Conservation (phyloP, 2,797 vertebrate species). For the Sebastiscus albofasciatus region DNA sequence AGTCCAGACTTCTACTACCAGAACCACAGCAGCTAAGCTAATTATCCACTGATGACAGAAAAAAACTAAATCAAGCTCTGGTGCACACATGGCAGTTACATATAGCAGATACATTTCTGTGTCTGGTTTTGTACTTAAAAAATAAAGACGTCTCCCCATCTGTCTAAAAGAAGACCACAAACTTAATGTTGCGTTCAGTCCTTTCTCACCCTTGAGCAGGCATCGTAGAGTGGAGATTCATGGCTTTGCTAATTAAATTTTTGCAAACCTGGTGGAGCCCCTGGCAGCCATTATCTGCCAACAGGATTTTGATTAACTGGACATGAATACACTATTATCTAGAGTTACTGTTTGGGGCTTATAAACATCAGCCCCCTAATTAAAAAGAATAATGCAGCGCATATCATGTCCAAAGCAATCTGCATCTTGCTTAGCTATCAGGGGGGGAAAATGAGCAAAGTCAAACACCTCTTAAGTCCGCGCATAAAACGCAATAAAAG, state of each 20-base stretch:
- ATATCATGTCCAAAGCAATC: constrained; percentile 70
- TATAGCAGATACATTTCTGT: background rate
- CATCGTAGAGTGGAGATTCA: constrained; percentile 78
- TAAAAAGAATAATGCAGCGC: constrained; percentile 80
- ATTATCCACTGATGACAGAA: constrained; percentile 18
- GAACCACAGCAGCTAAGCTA: background rate
- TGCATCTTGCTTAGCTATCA: constrained; percentile 56
- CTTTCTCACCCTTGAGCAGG: constrained; percentile 69
- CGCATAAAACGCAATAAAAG: constrained; percentile 28
- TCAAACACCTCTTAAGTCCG: constrained; percentile 36
- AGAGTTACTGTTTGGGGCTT: constrained; percentile 76
- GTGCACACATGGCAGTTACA: constrained; percentile 4
- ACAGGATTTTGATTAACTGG: constrained; percentile 85
- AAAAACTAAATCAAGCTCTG: constrained; percentile 26
- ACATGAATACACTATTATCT: constrained; percentile 83
- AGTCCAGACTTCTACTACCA: constrained; percentile 6
- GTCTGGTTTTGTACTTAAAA: constrained; percentile 1
- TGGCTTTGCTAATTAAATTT: constrained; percentile 85
- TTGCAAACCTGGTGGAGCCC: constrained; percentile 81
- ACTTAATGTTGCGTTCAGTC: constrained; percentile 48
- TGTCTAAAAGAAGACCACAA: constrained; percentile 39
- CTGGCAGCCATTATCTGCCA: constrained; percentile 82
- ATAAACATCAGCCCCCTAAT: constrained; percentile 79
- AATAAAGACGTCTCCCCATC: constrained; percentile 15
- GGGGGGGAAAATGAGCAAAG: constrained; percentile 28